Base-by-base conservation (phyloP, 2,797 vertebrate species). In the Nyctalus aviator region DNA sequence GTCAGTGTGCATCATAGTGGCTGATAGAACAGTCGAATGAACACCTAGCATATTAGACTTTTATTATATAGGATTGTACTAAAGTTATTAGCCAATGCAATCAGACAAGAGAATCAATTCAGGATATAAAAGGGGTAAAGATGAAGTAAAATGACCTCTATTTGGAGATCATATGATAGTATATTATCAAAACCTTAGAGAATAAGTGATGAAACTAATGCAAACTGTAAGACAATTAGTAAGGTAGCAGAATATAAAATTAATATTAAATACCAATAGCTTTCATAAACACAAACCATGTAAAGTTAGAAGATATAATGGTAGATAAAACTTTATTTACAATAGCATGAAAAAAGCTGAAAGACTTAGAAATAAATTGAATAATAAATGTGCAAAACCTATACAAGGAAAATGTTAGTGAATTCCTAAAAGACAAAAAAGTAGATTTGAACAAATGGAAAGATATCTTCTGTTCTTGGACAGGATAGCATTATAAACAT, bases 181-280 rank as follows among this genome's bases (percentile, higher is more conserved):
- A 46, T 57, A 32, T n/a, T 48, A 88, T n/a, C 37, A 94, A 92
- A 94, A 6, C n/a, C 37, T 9, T 48, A 57, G 14, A 72, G 46
- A 84, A 79, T 41, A 72, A 72, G 64, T 84, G 46, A 20, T 84
- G 55, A 88, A 92, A 79, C 25, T 57, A 48, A 84, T 73, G 53
- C 48, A 88, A 78, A 84, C 25, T 32, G 4, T 48, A 37, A 88
- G 55, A 92, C 8, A 46, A 73, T 84, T 84, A 72, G 27, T n/a
- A 92, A 62, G 30, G 21, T 71, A 62, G 13, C 27, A 82, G 8
- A 30, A 64, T 83, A 69, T 71, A 88, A 83, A 94, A 88, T 35
- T 35, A 30, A 68, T 32, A 53, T 59, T 87, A 94, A 81, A 50
- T 76, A 82, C 82, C 41, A 87, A 76, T 10, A 62, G 32, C 35